phyloP scores from a whole-genome alignment of 2,113 vertebrate genomes.

The Cyanoramphus novaezelandiae region DNA sequence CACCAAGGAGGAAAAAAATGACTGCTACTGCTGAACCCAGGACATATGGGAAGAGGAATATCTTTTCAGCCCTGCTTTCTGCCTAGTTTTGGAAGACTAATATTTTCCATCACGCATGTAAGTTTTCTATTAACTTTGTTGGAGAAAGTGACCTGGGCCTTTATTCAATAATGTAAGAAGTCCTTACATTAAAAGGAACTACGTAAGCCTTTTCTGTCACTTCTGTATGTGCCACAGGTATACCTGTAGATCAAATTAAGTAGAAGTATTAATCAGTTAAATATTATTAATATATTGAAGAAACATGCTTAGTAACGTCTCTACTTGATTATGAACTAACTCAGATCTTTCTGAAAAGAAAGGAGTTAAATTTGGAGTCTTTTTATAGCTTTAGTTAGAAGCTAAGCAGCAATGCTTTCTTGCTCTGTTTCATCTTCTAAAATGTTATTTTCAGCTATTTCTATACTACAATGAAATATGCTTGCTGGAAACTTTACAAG shows the following conservation, averaged over 20 bases:
- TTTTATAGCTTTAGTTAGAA: background rate
- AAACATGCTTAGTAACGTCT: background rate
- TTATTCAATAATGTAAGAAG: background rate
- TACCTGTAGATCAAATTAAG: background rate
- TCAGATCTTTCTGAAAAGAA: background rate
- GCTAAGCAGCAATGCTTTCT: background rate
- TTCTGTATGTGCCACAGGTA: background rate
- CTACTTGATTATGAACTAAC: background rate
- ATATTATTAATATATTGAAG: background rate
- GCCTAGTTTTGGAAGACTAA: background rate
- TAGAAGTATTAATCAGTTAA: background rate
- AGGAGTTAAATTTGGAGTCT: background rate
- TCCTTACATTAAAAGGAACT: background rate
- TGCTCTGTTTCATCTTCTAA: background rate
- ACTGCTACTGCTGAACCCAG: no score
- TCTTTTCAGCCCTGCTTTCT: background rate
- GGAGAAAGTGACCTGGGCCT: background rate
- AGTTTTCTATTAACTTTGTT: background rate
- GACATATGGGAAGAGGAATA: background rate
- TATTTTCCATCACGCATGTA: background rate
- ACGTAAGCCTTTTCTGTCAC: background rate
- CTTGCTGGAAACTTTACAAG: background rate
- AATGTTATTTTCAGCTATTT: background rate
- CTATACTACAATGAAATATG: background rate
- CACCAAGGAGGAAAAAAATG: no score